Evolutionary conservation across 1,140 invertebrate species (phyloP), one percentile per base, ranked within the genome.

Genomic region (Scaptodrosophila lebanonensis): DNA sequence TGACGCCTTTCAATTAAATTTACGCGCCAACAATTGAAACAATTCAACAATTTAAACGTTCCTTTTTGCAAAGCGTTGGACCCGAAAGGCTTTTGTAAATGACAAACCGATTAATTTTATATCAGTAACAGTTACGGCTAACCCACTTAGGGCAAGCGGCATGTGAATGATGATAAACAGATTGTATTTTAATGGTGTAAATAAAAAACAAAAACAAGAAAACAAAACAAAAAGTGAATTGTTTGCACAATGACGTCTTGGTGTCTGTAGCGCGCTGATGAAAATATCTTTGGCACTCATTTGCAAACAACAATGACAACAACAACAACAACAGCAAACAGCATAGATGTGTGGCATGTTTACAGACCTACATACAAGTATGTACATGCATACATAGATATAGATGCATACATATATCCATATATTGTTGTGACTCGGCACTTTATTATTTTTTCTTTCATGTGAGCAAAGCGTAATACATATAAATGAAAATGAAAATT

Each of bases 351-450:
- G 54, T 33, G 70, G 64, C 53, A 59, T n/a, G n/a, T n/a, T n/a
- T n/a, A n/a, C n/a, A n/a, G n/a, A n/a, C n/a, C n/a, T n/a, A n/a
- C n/a, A n/a, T n/a, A n/a, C n/a, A n/a, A n/a, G n/a, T n/a, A n/a
- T n/a, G n/a, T n/a, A n/a, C n/a, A n/a, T n/a, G n/a, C n/a, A n/a
- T n/a, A n/a, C n/a, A n/a, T n/a, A n/a, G n/a, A n/a, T n/a, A n/a
- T n/a, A n/a, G n/a, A n/a, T n/a, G n/a, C n/a, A n/a, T n/a, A n/a
- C n/a, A n/a, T n/a, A n/a, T n/a, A n/a, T n/a, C n/a, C n/a, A n/a
- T 76, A 60, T 54, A 63, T 73, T 76, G 61, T 65, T 69, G 76
- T 76, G 70, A 73, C 71, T 69, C 62, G 66, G 71, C 70, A 75
- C 56, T 76, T 75, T 71, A 32, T 52, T 47, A 44, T 32, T 32